These are phyloP conservation scores for Camelus dromedarius DNA, from an alignment of 2,113 vertebrate species.

Conservation along the genomic window DNA sequence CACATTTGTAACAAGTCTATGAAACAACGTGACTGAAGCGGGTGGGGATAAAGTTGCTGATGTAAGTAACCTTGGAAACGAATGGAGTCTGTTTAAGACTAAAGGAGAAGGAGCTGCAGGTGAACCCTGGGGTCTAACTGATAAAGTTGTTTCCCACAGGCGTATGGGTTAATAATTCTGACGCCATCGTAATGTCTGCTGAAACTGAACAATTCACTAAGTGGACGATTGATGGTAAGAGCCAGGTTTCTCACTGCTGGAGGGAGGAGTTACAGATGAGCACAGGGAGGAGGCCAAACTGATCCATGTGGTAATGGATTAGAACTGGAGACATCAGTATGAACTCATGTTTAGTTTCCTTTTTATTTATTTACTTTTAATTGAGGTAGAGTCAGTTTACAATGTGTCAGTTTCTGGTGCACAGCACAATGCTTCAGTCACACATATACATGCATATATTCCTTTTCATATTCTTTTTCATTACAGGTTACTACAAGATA, in stretches of 20 bases:
- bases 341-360: background rate
- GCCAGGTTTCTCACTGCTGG: background rate
- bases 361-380: too few relatives aligned
- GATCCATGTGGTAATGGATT: background rate
- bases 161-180: background rate
- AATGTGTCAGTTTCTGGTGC: too few relatives aligned
- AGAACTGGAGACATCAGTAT: background rate
- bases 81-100: background rate
- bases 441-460: too few relatives aligned
- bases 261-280: background rate
- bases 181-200: background rate
- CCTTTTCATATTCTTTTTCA: too few relatives aligned
- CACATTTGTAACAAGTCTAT: background rate
- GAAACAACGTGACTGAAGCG: background rate
- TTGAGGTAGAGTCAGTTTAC: too few relatives aligned
- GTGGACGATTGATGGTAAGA: background rate
- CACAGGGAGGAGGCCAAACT: background rate
- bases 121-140: background rate
- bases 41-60: background rate
- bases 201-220: background rate
- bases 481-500: too few relatives aligned
- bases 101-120: background rate
- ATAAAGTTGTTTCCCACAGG: background rate
- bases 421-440: too few relatives aligned
- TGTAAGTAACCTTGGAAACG: background rate